Evolutionary conservation across 2,888 invertebrate species (phyloP).

Genomic region (Tanypteryx hageni): DNA sequence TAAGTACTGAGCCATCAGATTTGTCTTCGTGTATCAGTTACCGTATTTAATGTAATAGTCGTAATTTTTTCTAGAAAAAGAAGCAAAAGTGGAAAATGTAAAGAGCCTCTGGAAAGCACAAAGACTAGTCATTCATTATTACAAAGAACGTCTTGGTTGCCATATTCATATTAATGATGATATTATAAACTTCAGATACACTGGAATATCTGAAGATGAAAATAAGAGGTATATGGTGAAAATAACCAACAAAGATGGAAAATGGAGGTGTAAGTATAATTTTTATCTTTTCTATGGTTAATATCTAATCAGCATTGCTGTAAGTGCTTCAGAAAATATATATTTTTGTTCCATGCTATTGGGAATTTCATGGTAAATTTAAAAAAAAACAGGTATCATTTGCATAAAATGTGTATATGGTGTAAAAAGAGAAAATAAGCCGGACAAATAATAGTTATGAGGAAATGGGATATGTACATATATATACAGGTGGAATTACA

Average conservation of each 20-base stretch:
- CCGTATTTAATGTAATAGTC: neutral
- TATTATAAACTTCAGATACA: neutral
- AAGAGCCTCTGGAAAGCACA: neutral
- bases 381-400: no score
- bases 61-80: neutral
- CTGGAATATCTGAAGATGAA: neutral
- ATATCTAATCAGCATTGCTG: no score
- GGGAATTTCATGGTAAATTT: no score
- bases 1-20: no score
- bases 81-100: neutral
- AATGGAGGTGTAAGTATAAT: neutral
- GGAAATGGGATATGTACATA: no score
- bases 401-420: no score
- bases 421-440: no score
- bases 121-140: neutral
- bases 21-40: neutral
- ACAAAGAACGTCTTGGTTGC: neutral
- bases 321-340: no score
- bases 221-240: neutral
- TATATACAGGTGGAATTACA: no score
- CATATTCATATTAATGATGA: neutral
- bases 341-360: no score
- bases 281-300: neutral
- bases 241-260: neutral
- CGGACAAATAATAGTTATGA: no score